phyloP scores from a whole-genome alignment of 2,888 invertebrate species.

The Sesia bembeciformis region DNA sequence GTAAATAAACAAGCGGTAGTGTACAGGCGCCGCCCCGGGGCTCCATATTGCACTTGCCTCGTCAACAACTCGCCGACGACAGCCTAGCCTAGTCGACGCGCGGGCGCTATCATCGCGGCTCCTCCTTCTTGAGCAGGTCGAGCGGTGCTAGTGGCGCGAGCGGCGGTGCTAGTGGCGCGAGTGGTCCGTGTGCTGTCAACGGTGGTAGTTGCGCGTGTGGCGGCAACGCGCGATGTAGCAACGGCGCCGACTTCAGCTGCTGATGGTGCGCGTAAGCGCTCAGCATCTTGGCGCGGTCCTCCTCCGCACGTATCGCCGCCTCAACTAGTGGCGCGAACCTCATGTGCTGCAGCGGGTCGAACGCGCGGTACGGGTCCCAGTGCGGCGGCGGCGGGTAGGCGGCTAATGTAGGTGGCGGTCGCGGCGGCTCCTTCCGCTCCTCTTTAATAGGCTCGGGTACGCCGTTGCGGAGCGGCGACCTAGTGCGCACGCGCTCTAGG shows the following conservation, averaged over 20 bases:
- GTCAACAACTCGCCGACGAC: conserved; percentile 44
- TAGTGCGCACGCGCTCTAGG: conserved; percentile 77
- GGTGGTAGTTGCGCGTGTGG: conserved; percentile 51
- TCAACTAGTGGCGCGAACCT: conserved; percentile 87
- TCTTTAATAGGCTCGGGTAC: conserved; percentile 58
- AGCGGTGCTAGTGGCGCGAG: conserved; percentile 60
- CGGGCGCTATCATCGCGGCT: conserved; percentile 70
- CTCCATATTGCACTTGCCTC: conserved; percentile 63
- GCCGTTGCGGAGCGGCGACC: conserved; percentile 86
- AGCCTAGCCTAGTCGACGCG: conserved; percentile 33
- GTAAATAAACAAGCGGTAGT: conserved; percentile 72
- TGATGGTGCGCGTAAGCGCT: conserved; percentile 80
- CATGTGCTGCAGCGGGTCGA: conserved; percentile 79
- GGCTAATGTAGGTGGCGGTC: conserved; percentile 58
- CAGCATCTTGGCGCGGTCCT: conserved; percentile 85
- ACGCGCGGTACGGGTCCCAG: conserved; percentile 82
- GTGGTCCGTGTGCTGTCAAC: conserved; percentile 66
- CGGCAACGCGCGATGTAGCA: conserved; percentile 65
- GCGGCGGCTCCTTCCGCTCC: conserved; percentile 70
- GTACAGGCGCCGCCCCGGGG: conserved; percentile 42
- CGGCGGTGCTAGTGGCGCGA: conserved; percentile 35
- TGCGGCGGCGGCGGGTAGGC: conserved; percentile 75
- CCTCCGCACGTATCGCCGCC: conserved; percentile 84
- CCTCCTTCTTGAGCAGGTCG: conserved; percentile 76
- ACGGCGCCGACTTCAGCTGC: conserved; percentile 62